Evolutionary conservation across 2,888 invertebrate species (phyloP), one percentile per base, ranked within the genome.

Genomic region (Trachelus stipa): DNA sequence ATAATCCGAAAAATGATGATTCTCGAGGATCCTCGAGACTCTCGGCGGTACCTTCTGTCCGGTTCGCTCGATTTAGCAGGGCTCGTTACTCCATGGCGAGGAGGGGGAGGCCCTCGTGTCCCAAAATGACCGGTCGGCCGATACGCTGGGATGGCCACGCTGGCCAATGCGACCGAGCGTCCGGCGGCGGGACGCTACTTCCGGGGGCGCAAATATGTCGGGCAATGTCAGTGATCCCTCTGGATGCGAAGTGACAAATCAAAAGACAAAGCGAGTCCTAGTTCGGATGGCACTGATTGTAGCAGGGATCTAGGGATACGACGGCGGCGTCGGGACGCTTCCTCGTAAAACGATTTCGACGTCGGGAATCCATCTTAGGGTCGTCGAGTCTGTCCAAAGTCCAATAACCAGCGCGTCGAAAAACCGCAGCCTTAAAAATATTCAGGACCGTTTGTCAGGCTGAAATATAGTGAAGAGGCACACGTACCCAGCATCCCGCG

Each of bases 391-490:
- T 87, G 86, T 83, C 85, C 83, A 86, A 85, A 83, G 86, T 87
- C 85, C 85, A 79, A 77, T 79, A 80, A 75, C 56, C 76, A 83
- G 82, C 79, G 80, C 74, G 33, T 79, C 37, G 77, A 82, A 82
- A 81, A 81, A 82, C 81, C 76, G 76, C 79, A 69, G 87, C 85
- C 88, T 86, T 89, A 87, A 90, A 90, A 90, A 89, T 89, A 90
- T 88, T 88, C 88, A 87, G 85, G 87, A 89, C 88, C 90, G 90
- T 90, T 90, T 88, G 89, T 90, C 89, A 90, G 88, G 80, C 83
- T 86, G 87, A 86, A 86, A 88, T 87, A 88, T 40, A 40, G 69
- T 74, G 77, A 69, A 34, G 69, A 76, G 73, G 31, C 74, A 74
- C 74, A 74, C 77, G 74, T 74, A 74, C 71, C 71, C 77, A 69